Base-by-base conservation (phyloP, 2,888 invertebrate genomes). In the Synanthedon myopaeformis region DNA sequence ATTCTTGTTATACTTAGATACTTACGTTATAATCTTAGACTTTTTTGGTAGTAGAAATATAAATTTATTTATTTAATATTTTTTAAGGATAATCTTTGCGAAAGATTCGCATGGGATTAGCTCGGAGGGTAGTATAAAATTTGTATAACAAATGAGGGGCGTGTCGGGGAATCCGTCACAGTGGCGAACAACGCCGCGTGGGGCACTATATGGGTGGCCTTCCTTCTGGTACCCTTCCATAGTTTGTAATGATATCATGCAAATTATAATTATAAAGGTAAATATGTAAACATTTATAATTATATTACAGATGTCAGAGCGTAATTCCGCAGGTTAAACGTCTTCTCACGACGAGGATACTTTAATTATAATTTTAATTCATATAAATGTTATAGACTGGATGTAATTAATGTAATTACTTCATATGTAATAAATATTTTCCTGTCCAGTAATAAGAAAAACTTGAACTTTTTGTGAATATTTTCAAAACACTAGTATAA, bases 61-160 rank as follows among this genome's bases (percentile, higher is more conserved):
- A 45, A 45, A 10, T 45, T 14, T 45, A 13, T 11, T 14, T 11
- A 13, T 45, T 3, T 14, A 11, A 45, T 13, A 17, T 12, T 49
- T 14, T 23, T 19, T 19, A 10, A 12, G 17, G 19, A 17, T 49
- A 12, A 17, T 8, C 19, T 6, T 49, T 49, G 70, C 59, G 70
- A 70, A 64, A 63, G 64, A 64, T 67, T 66, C 64, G 64, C 66
- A 35, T 62, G 58, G 64, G 62, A 76, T 80, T 82, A 68, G 84
- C 84, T 86, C 71, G 78, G 74, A 86, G 86, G 86, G 83, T 84
- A 84, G 85, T 84, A 83, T 86, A 83, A 86, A 86, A 86, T 86
- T 86, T 87, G 86, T 87, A 86, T 87, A 87, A 86, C 83, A 86
- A 84, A 86, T 86, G 85, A 85, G 83, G 81, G 87, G 86, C 85